Evolutionary conservation across 2,888 invertebrate genomes (phyloP), one percentile per base, ranked within the genome.

Genomic region (Scaptomyza reducta): DNA sequence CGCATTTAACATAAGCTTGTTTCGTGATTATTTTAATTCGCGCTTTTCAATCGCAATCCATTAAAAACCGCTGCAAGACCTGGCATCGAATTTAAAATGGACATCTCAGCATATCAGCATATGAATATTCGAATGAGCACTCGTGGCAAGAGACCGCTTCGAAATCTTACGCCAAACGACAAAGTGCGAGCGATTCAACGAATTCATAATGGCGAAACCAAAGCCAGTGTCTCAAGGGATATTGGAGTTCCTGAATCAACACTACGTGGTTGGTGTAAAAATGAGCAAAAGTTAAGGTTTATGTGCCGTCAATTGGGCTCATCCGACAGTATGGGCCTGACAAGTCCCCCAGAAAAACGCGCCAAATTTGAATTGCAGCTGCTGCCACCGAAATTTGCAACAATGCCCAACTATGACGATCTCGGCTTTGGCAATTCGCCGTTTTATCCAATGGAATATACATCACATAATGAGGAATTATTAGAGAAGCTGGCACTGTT

Each of bases 171-270:
- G 53, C 95, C 95, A 42, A 93, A 94, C 71, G 96, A 96, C 90
- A 96, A 96, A 92, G 94, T 96, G 80, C 94, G 95, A 79, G 96
- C 96, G 40, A 95, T 97, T 79, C 94, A 95, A 84, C 93, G 96
- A 72, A 96, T 97, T 45, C 96, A 95, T 92, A 95, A 95, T 88
- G 96, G 96, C 49, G 96, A 96, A 91, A 96, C 96, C 62, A 96
- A 96, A 89, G 96, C 96, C 6, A 96, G 96, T 1, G 96, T 96
- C 0, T 96, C 96, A 2, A 93, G 96, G 7, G 96, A 96, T 90
- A 96, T 96, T 88, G 96, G 96, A 46, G 96, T 96, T 22, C 96
- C 96, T 0, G 96, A 97, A 90, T 96, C 96, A 13, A 97, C 96
- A 18, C 93, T 97, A 9, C 93, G 96, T 4, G 96, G 96, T 63